phyloP scores from a whole-genome alignment of 2,888 invertebrate genomes.

The Sarcophaga rosellei region DNA sequence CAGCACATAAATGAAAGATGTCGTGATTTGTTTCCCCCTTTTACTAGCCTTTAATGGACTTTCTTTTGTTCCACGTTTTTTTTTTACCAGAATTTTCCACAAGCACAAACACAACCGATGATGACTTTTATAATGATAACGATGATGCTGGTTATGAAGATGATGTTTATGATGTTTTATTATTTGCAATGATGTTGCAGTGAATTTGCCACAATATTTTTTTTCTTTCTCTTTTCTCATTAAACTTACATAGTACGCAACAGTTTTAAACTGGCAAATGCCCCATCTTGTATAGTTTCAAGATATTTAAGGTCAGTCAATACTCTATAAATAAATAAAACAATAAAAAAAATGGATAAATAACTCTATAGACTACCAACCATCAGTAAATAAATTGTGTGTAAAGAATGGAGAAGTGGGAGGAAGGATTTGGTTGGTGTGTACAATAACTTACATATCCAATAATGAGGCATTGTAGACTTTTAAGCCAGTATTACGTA shows the following conservation, averaged over 20 bases:
- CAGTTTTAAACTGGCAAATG: constrained; percentile 76
- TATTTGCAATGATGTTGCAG: neutral
- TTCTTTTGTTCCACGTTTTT: no score
- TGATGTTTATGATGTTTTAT: neutral
- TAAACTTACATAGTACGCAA: constrained; percentile 77
- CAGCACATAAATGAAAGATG: no score
- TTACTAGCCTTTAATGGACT: no score
- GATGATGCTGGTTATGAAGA: neutral
- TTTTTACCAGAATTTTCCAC: no score
- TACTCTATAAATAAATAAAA: constrained; percentile 70
- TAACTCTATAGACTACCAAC: constrained; percentile 2
- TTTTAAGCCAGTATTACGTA: constrained; percentile 78
- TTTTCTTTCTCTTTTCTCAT: neutral
- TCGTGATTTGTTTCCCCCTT: no score
- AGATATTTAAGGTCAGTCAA: constrained; percentile 77
- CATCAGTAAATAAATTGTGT: no score
- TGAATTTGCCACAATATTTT: neutral
- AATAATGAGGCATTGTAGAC: constrained; percentile 77
- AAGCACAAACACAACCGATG: neutral
- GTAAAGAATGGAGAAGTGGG: no score
- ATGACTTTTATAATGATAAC: neutral
- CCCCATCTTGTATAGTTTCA: constrained; percentile 78
- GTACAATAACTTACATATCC: constrained; percentile 77
- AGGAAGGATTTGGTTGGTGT: no score
- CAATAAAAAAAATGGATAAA: constrained; percentile 34